Evolutionary conservation across 2,888 invertebrate genomes (phyloP).

Genomic region (Pseudococcus viburni): DNA sequence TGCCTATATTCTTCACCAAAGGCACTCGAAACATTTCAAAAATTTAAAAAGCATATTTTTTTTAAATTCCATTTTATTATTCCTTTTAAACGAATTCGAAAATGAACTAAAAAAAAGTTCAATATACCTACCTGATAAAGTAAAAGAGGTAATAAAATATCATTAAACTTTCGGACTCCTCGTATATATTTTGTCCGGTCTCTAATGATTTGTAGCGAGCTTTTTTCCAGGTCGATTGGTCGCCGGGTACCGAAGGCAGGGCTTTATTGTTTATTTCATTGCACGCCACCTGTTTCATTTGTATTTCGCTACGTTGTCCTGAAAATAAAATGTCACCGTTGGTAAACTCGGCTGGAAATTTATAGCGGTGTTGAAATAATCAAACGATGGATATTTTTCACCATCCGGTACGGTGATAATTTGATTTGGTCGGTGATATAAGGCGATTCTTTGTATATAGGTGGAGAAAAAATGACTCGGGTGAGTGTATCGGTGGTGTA

Average conservation of each 20-base stretch:
- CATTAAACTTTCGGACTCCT: neutral
- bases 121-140: neutral
- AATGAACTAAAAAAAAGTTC: no score
- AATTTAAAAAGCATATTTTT: no score
- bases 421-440: constrained; percentile 19
- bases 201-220: constrained; percentile 28
- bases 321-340: constrained; percentile 33
- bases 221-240: constrained; percentile 40
- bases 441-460: neutral
- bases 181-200: neutral
- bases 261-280: constrained; percentile 36
- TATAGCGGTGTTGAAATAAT: constrained; percentile 44
- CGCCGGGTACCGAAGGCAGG: neutral
- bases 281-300: constrained; percentile 34
- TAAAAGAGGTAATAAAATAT: constrained; percentile 38
- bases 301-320: neutral
- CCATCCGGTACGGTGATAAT: neutral
- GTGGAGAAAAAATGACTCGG: neutral
- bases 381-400: constrained; percentile 29
- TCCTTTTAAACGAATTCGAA: no score
- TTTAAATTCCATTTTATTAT: no score
- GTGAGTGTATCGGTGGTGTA: no score
- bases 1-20: no score
- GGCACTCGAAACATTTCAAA: no score
- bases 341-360: constrained; percentile 20